Conservation (phyloP, 1,140 invertebrate genomes). For the Drepana arcuata region DNA sequence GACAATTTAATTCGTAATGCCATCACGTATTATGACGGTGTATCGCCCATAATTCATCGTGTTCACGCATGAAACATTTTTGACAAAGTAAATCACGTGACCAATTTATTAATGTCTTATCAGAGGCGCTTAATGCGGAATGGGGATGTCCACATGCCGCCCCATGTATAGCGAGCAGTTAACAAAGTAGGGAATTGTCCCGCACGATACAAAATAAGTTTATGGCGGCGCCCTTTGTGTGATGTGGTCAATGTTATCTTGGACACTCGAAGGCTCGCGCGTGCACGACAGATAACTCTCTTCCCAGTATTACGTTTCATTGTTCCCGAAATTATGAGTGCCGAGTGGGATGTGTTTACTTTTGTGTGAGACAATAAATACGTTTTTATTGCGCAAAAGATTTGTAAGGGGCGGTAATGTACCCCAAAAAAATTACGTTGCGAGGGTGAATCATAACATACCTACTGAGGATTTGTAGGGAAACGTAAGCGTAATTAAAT, state of each 20-base stretch:
- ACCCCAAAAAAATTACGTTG: too few relatives aligned
- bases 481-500: background rate
- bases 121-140: slow-evolving; percentile 4
- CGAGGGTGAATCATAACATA: too few relatives aligned
- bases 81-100: slow-evolving; percentile 1
- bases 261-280: slow-evolving; percentile 35
- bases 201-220: slow-evolving; percentile 58
- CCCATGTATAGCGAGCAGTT: slow-evolving; percentile 21
- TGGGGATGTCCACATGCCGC: background rate
- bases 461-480: too few relatives aligned
- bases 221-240: slow-evolving; percentile 50
- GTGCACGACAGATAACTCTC: slow-evolving; percentile 38
- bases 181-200: slow-evolving; percentile 44
- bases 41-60: too few relatives aligned
- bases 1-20: too few relatives aligned
- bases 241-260: slow-evolving; percentile 53
- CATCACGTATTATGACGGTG: too few relatives aligned
- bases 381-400: slow-evolving; percentile 5
- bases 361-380: slow-evolving; percentile 44
- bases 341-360: slow-evolving; percentile 47
- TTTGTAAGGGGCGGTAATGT: background rate
- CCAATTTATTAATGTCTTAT: slow-evolving; percentile 14
- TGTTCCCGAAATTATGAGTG: slow-evolving; percentile 46
- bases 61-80: background rate
- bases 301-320: slow-evolving; percentile 39